A percentile compares a stretch with the other conserved stretches of the same genome.
Evolutionary conservation across 2,113 vertebrate genomes (phyloP).

Genomic region (Phainopepla nitens): DNA sequence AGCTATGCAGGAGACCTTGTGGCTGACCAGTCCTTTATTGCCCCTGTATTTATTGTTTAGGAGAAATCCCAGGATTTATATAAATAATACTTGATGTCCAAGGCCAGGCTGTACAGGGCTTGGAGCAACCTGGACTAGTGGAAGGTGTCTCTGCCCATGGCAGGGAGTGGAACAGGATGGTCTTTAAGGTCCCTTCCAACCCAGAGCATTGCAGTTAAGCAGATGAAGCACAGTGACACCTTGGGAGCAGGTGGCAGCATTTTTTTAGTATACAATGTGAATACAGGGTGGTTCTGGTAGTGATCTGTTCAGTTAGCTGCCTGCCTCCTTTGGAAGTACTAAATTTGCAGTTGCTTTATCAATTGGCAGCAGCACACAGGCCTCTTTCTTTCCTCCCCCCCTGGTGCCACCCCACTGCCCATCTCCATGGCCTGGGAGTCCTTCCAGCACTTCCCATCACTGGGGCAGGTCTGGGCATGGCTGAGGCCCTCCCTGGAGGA

Average conservation of each 20-base stretch:
- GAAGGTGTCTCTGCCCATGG: background rate
- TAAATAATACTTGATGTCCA: background rate
- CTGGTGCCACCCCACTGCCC: background rate
- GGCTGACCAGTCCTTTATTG: background rate
- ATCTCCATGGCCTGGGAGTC: background rate
- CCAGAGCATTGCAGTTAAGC: background rate
- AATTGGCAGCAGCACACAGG: background rate
- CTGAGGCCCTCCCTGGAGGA: background rate
- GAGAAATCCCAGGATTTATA: background rate
- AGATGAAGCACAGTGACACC: background rate
- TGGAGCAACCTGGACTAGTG: background rate
- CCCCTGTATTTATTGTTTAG: background rate
- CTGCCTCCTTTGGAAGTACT: background rate
- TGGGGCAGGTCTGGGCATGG: background rate
- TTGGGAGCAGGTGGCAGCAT: background rate
- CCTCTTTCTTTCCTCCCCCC: background rate
- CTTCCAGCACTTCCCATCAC: rapidly evolving
- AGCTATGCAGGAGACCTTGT: background rate
- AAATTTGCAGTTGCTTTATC: background rate
- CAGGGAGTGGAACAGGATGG: background rate
- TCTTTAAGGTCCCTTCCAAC: background rate
- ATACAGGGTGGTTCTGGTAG: background rate
- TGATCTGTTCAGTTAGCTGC: background rate
- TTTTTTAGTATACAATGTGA: background rate
- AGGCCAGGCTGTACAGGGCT: background rate